Evolutionary conservation across 1,140 invertebrate species (phyloP), one percentile per base, ranked within the genome.

Genomic region (Bemisia tabaci): DNA sequence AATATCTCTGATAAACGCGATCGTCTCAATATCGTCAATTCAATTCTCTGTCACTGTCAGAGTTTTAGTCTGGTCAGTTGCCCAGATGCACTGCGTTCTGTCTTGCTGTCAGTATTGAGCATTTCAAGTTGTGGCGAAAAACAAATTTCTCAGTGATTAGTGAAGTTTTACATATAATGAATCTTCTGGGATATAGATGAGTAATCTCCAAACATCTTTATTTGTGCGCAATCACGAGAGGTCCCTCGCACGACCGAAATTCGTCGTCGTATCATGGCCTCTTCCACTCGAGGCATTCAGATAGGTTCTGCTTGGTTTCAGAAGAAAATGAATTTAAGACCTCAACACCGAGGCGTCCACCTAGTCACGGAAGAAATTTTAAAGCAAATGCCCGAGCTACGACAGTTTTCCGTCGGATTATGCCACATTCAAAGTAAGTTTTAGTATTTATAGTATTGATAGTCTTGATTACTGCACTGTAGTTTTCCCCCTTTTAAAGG

Each of bases 221-320:
- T 17, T 17, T 17, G 5, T 48, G 33, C 5, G 5, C 33, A 48
- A 5, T 17, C 17, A 5, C 17, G 17, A 17, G 33, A 48, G 17
- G 33, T 48, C 33, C 5, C 17, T 48, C 17, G 5, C 5, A 48
- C 33, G 33, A 48, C 33, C 17, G 33, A 5, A 48, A 48, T 48
- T 48, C 17, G 26, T 24, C n/a, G 25, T 22, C n/a, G 65, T 62
- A 84, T 84, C 82, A 91, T 91, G 89, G 89, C 89, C 82, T 91
- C 89, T 76, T 89, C 88, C 76, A 85, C 84, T 73, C 84, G 87
- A 81, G 89, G 90, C 78, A 89, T 94, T 78, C 91, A 94, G 83
- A 91, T 91, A 77, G 89, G 90, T 77, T 91, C 90, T 77, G 91
- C 92, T 78, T 97, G 94, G 94, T 94, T 95, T 84, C 94, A 97